Conservation (phyloP, 2,113 vertebrate species). For the Carassius carassius region DNA sequence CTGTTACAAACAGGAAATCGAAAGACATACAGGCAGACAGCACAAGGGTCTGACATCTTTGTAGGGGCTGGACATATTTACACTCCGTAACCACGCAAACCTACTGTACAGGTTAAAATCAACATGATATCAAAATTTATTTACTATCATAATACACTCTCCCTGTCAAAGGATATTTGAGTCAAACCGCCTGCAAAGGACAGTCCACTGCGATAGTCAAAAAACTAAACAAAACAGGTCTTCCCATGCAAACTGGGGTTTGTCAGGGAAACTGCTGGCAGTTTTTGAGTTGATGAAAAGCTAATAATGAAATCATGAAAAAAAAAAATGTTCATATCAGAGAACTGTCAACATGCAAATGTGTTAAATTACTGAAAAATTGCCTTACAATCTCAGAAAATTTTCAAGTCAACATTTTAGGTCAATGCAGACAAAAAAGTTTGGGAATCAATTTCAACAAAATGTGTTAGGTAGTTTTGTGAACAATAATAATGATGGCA, state of each 20-base stretch:
- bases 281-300: no score
- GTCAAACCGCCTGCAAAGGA: not conserved
- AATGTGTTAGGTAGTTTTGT: no score
- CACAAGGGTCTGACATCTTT: not conserved
- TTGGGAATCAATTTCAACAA: not conserved
- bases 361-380: not conserved
- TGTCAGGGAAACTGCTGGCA: not conserved
- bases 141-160: not conserved
- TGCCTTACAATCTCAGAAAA: not conserved
- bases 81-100: not conserved
- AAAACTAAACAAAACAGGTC: not conserved
- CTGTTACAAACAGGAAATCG: slow-evolving; percentile 17
- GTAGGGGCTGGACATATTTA: not conserved
- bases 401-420: not conserved
- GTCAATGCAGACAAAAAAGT: not conserved
- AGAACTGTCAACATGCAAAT: not conserved
- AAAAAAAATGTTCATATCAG: no score
- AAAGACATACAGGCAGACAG: not conserved
- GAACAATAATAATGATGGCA: no score
- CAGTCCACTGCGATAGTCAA: not conserved
- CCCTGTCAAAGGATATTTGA: not conserved
- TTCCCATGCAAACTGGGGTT: not conserved
- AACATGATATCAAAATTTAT: not conserved
- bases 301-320: no score
- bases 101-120: not conserved